Evolutionary conservation across 2,888 invertebrate species (phyloP), one percentile per base, ranked within the genome.

Genomic region (Eulithis testata): DNA sequence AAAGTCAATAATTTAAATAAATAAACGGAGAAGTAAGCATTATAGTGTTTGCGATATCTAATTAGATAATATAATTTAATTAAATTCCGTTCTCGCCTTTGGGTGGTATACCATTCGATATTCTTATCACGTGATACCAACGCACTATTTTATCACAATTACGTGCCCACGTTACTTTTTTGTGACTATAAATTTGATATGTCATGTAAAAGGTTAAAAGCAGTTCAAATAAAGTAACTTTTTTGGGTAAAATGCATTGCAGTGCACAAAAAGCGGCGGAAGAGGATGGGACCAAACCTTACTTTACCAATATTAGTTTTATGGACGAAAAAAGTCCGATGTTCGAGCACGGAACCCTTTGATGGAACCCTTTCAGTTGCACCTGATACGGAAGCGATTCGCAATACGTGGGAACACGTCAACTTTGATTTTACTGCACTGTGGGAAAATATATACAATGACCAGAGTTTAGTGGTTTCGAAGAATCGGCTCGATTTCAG

Each of bases 321-420:
- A 92, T 92, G 90, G 73, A 75, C 85, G 85, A 92, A 91, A 93
- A 93, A 93, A 87, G 69, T 65, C 82, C 86, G 87, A 88, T 87
- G 87, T 86, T 89, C 79, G 85, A 87, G 88, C 90, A 88, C 89
- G 21, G 21, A 21, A 21, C 88, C 86, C 89, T 90, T 85, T 76
- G 81, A 80, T 80, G 79, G 82, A 89, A 91, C 89, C 91, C 90
- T 91, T 92, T 91, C 81, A 78, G 75, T 79, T 77, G 84, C 91
- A 92, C 93, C 93, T 92, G 93, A 93, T 83, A 83, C 92, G 93
- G 92, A 91, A 91, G 87, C 82, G 85, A 87, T 91, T 92, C 85
- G 92, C 91, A 86, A 74, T 81, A 76, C 91, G 91, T 91, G 91
- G 88, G 91, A 91, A 70, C 73, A 65, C 3, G 37, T 37, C 70